Conservation (phyloP, 1,140 invertebrate genomes). For the Macrosteles quadrilineatus region DNA sequence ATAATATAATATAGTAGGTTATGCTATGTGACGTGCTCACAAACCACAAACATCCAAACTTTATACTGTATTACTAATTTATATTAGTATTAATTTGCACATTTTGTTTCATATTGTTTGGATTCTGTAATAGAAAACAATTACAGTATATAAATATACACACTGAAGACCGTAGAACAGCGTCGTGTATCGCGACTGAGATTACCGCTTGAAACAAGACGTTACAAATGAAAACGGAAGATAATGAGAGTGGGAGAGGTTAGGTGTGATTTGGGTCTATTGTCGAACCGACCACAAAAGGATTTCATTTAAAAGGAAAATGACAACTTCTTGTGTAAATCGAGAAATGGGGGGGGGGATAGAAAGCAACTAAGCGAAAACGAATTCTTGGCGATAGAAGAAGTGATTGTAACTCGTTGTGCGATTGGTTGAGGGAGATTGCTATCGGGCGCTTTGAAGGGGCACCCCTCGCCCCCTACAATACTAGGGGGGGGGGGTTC, state of each 20-base stretch:
- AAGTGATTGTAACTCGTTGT: conserved; percentile 21
- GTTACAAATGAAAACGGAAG: conserved; percentile 1
- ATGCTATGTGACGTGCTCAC: no score
- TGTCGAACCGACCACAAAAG: conserved; percentile 2
- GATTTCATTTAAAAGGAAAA: conserved; percentile 23
- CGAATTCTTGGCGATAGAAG: conserved; percentile 26
- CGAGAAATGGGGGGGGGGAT: not conserved
- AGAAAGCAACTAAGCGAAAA: conserved; percentile 25
- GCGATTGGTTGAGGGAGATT: conserved; percentile 25
- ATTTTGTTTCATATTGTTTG: no score
- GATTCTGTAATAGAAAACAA: no score
- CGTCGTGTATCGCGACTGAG: not conserved
- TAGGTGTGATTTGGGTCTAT: conserved; percentile 17
- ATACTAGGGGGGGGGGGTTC: not conserved
- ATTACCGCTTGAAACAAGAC: not conserved
- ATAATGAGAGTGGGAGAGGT: conserved; percentile 10
- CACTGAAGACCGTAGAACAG: no score
- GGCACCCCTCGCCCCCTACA: not conserved
- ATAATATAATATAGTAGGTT: no score
- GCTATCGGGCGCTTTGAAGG: conserved; percentile 13
- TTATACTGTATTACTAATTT: no score
- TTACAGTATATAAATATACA: no score
- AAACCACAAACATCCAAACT: no score
- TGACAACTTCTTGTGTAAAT: conserved; percentile 25
- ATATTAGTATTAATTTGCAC: no score